Percentiles rank a stretch among this genome's conserved stretches.
Conservation (phyloP, 2,797 vertebrate species). For the Pseudomugil tenellus region DNA sequence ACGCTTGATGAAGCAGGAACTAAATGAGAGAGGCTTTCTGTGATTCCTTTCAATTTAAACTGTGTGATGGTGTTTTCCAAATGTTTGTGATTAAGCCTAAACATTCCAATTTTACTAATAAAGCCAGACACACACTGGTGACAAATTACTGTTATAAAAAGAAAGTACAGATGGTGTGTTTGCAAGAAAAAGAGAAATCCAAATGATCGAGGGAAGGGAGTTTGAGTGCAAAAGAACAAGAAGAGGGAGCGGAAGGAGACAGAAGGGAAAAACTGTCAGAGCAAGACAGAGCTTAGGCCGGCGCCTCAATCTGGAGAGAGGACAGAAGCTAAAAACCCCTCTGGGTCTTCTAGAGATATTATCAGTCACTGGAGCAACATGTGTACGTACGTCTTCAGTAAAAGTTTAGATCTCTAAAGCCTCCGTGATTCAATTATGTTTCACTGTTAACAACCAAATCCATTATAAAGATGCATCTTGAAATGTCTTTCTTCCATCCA, state of each 20-base stretch:
- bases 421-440: neutral
- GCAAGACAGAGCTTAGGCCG: neutral
- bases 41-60: slow-evolving; percentile 25
- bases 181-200: slow-evolving; percentile 15
- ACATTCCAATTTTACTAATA: slow-evolving; percentile 37
- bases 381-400: neutral
- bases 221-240: slow-evolving; percentile 1
- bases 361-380: slow-evolving; percentile 34
- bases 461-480: neutral
- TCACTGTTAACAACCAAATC: neutral
- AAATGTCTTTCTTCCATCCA: neutral
- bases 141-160: slow-evolving; percentile 46
- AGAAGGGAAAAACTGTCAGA: neutral
- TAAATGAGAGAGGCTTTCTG: slow-evolving; percentile 16
- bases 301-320: slow-evolving; percentile 3
- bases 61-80: slow-evolving; percentile 33
- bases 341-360: slow-evolving; percentile 27
- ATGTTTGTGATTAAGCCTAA: slow-evolving; percentile 35
- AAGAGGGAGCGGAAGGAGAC: slow-evolving; percentile 1
- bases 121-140: slow-evolving; percentile 48
- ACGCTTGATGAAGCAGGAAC: slow-evolving; percentile 3
- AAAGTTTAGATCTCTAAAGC: neutral
- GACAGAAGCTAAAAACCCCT: slow-evolving; percentile 31
- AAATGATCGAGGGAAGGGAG: neutral
- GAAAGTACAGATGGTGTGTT: slow-evolving; percentile 27